Evolutionary conservation across 2,113 vertebrate genomes (phyloP), one percentile per base, ranked within the genome.

Genomic region (Ptilorrhoa leucosticta): DNA sequence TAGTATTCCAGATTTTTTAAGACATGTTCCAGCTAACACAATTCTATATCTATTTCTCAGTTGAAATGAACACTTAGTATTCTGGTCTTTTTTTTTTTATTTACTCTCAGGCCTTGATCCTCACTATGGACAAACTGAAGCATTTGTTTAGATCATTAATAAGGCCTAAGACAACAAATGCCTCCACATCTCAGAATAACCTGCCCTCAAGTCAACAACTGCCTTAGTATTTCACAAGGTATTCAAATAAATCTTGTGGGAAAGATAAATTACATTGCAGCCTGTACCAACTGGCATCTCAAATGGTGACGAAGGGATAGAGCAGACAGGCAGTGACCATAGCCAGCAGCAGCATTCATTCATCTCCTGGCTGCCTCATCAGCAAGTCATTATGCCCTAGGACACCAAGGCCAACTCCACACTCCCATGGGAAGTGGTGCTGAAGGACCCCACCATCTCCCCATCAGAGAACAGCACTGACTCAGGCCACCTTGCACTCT

Each of bases 321-420:
- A 51, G 47, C 27, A 63, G 53, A 20, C 21, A 42, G 35, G 24
- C 48, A 84, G 42, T 9, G 51, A 82, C 22, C 71, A 61, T 13
- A 45, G 37, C 20, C n/a, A 69, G 35, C 50, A 76, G 57, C 51
- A 60, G 68, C 45, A 35, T 8, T 40, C 5, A 5, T 20, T 83
- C n/a, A 31, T 19, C 23, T 85, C 47, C 82, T 22, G n/a, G 40
- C 22, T 61, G 28, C 61, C 61, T 48, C n/a, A 44, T 23, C 71
- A 50, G 23, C 18, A 45, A 20, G 39, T 57, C 26, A 6, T 1
- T 10, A 18, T 1, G 15, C 10, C 35, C 56, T 4, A 7, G 16
- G 42, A 12, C 3, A 3, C 11, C 0, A 1, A 84, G 48, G 69
- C 54, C 79, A 70, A 70, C 50, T 3, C 47, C 8, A 1, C 10